Base-by-base conservation (phyloP, 2,797 vertebrate species). In the Morelia viridis region DNA sequence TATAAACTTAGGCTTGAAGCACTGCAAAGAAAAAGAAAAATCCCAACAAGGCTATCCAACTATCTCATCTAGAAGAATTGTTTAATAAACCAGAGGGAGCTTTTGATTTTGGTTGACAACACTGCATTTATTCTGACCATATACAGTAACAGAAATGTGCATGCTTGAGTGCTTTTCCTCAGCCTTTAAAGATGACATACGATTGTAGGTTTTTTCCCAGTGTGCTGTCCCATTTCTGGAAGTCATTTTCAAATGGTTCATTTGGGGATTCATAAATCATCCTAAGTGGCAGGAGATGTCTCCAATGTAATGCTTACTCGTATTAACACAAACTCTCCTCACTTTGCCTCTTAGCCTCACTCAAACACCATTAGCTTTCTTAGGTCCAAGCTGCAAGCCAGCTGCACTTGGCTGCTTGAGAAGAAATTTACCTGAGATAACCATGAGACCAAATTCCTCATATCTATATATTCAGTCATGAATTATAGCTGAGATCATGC, bases 141-240 rank as follows among this genome's bases (percentile, higher is more conserved):
- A 96, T 92, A 96, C 84, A 96, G 95, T 97, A 95, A 97, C 93
- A 96, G 85, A 94, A 95, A 92, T 90, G 95, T 2, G 22, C 12
- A 95, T 88, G 90, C 41, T 17, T 76, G 84, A 94, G 80, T 2
- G 41, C 60, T 96, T 88, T 88, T 26, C 71, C 65, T 93, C 92
- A 94, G 65, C 68, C 83, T 93, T 96, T 90, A 96, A 96, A 95
- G 93, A 93, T 86, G 46, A 92, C 35, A 95, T 62, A 95, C 97
- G 95, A 83, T 95, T 31, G 92, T 87, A 22, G 13, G 1, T 3
- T 1, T 91, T 92, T 92, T 91, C 22, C 41, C 90, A 93, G 50
- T 0, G 68, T 1, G 50, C 17, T 28, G 87, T 3, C 15, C 19
- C 90, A 58, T 71, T 93, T 90, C 92, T 92, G 89, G 56, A 5